phyloP scores from a whole-genome alignment of 2,888 invertebrate genomes.

The Ennomos quercinarius region DNA sequence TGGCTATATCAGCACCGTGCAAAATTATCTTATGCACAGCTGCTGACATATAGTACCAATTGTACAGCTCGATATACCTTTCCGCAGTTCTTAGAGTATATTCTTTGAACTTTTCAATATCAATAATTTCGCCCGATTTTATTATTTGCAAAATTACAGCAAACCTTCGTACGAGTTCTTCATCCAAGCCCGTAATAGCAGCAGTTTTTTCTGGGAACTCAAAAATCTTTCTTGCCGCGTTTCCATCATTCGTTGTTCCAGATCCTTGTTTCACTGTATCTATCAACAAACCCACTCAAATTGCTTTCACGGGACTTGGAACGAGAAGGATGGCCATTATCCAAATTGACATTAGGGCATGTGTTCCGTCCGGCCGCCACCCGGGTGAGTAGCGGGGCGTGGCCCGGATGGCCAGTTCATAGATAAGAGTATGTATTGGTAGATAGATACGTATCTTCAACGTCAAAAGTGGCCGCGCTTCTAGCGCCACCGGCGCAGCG shows the following conservation, averaged over 20 bases:
- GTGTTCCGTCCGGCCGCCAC: no score
- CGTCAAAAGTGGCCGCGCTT: no score
- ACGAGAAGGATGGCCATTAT: no score
- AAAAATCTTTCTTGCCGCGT: slow-evolving; percentile 20
- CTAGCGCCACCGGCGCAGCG: no score
- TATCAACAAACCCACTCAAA: slow-evolving; percentile 7
- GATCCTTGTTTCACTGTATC: slow-evolving; percentile 24
- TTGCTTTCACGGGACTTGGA: no score
- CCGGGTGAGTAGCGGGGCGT: no score
- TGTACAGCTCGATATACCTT: not conserved
- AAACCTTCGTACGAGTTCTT: slow-evolving; percentile 3
- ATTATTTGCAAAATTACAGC: slow-evolving; percentile 7
- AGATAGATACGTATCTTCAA: no score
- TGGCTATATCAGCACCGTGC: slow-evolving; percentile 7
- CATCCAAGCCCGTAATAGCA: slow-evolving; percentile 1
- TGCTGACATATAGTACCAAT: slow-evolving; percentile 25
- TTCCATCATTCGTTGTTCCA: slow-evolving; percentile 25
- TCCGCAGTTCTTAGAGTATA: slow-evolving; percentile 3
- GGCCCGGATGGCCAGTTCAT: no score
- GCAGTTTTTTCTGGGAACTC: slow-evolving; percentile 32
- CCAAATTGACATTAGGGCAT: no score
- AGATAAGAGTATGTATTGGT: no score
- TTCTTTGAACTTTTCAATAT: slow-evolving; percentile 1
- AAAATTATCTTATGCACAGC: slow-evolving; percentile 12
- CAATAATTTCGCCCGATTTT: not conserved